A percentile compares a stretch with the other conserved stretches of the same genome.
These are phyloP conservation scores for Drosophila orena DNA, from an alignment of 1,140 invertebrate species.

Conservation along the genomic window DNA sequence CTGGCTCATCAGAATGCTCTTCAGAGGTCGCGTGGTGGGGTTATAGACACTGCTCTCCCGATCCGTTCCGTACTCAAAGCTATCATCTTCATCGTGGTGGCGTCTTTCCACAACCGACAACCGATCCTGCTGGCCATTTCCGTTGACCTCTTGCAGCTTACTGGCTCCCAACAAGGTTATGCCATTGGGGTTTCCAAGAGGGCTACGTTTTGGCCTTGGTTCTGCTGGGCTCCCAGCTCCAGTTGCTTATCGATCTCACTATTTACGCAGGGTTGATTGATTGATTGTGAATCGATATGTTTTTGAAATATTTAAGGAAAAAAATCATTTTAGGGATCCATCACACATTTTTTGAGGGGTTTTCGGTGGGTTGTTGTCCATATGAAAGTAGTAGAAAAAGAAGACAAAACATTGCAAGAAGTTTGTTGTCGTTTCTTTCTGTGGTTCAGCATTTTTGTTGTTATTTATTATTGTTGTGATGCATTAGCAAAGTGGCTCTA, in stretches of 20 bases:
- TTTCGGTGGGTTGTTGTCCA: constrained; percentile 43
- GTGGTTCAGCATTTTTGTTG: constrained; percentile 17
- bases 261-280: constrained; percentile 2
- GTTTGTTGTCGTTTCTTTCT: constrained; percentile 36
- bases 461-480: constrained; percentile 52
- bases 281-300: not conserved
- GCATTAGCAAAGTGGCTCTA: constrained; percentile 72
- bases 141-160: constrained; percentile 53
- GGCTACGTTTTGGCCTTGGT: constrained; percentile 74
- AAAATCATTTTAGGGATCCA: constrained; percentile 9
- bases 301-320: not conserved
- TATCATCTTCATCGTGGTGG: constrained; percentile 68
- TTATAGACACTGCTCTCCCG: constrained; percentile 81
- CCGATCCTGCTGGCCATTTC: constrained; percentile 51
- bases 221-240: constrained; percentile 43
- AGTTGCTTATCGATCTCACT: constrained; percentile 63
- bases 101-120: constrained; percentile 59
- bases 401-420: constrained; percentile 45
- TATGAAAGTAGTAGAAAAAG: constrained; percentile 71
- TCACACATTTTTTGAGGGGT: constrained; percentile 38
- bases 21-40: constrained; percentile 73
- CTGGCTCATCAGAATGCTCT: constrained; percentile 61
- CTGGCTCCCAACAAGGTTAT: constrained; percentile 73
- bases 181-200: constrained; percentile 77
- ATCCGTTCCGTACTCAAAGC: constrained; percentile 80